Base-by-base conservation (phyloP, 2,797 vertebrate genomes). In the Sparus aurata region DNA sequence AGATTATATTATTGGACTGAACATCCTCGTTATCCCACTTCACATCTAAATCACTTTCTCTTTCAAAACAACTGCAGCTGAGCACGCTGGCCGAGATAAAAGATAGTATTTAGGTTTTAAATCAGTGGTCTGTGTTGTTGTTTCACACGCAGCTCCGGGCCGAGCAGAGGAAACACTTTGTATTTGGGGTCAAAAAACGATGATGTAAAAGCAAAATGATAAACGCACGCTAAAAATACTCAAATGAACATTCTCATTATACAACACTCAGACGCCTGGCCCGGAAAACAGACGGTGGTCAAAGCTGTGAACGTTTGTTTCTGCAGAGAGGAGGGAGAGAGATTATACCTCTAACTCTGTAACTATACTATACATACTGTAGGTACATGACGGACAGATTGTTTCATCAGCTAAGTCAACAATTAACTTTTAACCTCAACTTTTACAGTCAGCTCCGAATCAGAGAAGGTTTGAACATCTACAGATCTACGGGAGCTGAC, bases 1-100 rank as follows among this genome's bases (percentile, higher is more conserved):
- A 30, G 38, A 23, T 45, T 38, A 60, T 61, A 81, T 55, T 11
- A 62, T n/a, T n/a, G 17, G 52, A 78, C 63, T 5, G 22, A 83
- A 34, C 53, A 41, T 66, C 16, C 20, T 69, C 46, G 34, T 80
- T 78, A 68, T 77, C 77, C 18, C 55, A 49, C 38, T 64, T 73
- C 47, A 65, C 63, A 52, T 75, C 64, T 73, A 73, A 82, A 78
- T 82, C 80, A 69, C 67, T 82, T 54, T 79, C 68, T 57, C 73
- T 65, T 45, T 74, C 60, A 76, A 76, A 75, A 80, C 80, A 82
- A 43, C 79, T 43, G 57, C 38, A 63, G 64, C 30, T 0, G 12
- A 73, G n/a, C 57, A 55, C 58, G 43, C 43, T 34, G 71, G 45
- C 43, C 50, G 5, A 6, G 57, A 77, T 61, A 57, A 71, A 13